A percentile compares a stretch with the other conserved stretches of the same genome.
Conservation (phyloP, 2,888 invertebrate genomes). For the Odontocolon sp. region DNA sequence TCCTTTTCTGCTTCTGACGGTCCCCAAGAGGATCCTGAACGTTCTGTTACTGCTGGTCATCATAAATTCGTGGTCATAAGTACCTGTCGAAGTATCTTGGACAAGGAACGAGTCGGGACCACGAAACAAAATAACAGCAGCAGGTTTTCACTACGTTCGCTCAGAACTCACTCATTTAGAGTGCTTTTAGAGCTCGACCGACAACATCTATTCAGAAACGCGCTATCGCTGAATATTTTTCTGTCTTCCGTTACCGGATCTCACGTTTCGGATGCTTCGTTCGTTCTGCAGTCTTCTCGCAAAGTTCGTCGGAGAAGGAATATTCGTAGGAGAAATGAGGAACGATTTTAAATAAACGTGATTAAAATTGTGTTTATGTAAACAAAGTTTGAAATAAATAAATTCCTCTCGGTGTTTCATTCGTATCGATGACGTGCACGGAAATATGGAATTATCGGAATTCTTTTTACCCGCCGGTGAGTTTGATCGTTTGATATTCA, state of each 20-base stretch:
- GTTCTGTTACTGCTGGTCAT: slow-evolving; percentile 40
- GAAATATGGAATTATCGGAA: slow-evolving; percentile 50
- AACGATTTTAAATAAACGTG: neutral
- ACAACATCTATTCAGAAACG: neutral
- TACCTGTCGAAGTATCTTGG: slow-evolving; percentile 53
- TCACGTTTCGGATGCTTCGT: neutral
- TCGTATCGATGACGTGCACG: slow-evolving; percentile 32
- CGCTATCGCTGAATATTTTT: neutral
- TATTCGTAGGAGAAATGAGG: neutral
- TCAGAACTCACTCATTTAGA: slow-evolving; percentile 47
- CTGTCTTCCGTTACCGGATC: neutral
- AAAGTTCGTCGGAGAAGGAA: neutral
- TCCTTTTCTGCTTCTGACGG: slow-evolving; percentile 41
- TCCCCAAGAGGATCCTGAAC: slow-evolving; percentile 36
- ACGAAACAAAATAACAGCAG: slow-evolving; percentile 35
- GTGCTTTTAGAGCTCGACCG: slow-evolving; percentile 44
- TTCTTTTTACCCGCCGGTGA: slow-evolving; percentile 59
- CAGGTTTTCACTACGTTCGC: slow-evolving; percentile 16
- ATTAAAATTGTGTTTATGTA: neutral
- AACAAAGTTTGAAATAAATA: neutral
- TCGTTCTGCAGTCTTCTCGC: neutral
- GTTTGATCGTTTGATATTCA: slow-evolving; percentile 7
- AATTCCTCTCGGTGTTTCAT: neutral
- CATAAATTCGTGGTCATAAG: slow-evolving; percentile 56
- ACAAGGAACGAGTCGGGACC: neutral